A percentile compares a stretch with the other conserved stretches of the same genome.
These are phyloP conservation scores for Desmophyllum pertusum DNA, from an alignment of 92 coral and sea anemone genomes.

Conservation along the genomic window DNA sequence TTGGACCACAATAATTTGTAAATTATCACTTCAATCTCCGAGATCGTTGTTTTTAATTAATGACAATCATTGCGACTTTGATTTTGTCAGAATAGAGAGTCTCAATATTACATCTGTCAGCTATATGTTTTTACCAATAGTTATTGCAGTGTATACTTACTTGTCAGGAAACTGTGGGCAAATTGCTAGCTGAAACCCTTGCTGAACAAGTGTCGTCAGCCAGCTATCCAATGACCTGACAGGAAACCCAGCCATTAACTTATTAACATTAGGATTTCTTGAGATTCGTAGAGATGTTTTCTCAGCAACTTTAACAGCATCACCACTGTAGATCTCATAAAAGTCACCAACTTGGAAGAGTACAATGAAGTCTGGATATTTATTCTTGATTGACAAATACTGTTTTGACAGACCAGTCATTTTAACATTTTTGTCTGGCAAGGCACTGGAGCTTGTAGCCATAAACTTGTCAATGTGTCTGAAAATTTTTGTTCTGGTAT, in stretches of 20 bases:
- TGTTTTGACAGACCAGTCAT: slow-evolving; percentile 73
- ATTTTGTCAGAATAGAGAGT: too few relatives aligned
- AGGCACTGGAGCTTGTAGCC: slow-evolving; percentile 15
- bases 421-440: slow-evolving; percentile 49
- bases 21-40: too few relatives aligned
- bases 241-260: slow-evolving; percentile 90
- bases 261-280: slow-evolving; percentile 76
- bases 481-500: not conserved
- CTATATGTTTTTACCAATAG: too few relatives aligned
- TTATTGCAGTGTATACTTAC: too few relatives aligned
- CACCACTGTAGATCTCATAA: slow-evolving; percentile 80
- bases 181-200: slow-evolving; percentile 86
- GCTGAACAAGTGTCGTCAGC: slow-evolving; percentile 85
- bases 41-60: too few relatives aligned
- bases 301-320: slow-evolving; percentile 83
- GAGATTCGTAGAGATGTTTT: slow-evolving; percentile 82
- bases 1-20: too few relatives aligned
- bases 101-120: too few relatives aligned
- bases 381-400: slow-evolving; percentile 67
- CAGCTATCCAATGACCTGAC: slow-evolving; percentile 86
- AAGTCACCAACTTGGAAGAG: slow-evolving; percentile 92
- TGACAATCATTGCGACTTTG: too few relatives aligned
- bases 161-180: slow-evolving; percentile 82
- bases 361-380: slow-evolving; percentile 77
- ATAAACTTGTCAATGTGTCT: slow-evolving; percentile 9